A percentile compares a stretch with the other conserved stretches of the same genome.
phyloP scores from a whole-genome alignment of 2,113 vertebrate genomes.

The Gallinago undulata region DNA sequence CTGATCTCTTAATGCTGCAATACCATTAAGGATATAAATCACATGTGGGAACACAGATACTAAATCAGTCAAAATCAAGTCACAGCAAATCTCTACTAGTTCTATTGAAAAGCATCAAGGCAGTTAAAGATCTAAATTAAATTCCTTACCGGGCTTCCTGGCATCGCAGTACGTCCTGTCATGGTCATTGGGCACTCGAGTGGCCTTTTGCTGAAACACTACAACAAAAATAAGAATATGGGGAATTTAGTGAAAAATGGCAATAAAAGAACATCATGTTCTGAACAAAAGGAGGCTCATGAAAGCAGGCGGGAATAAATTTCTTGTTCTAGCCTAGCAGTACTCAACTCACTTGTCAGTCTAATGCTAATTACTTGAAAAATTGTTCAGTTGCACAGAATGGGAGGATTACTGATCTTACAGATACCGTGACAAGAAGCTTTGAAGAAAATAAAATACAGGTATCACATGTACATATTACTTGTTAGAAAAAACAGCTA shows the following conservation, averaged over 20 bases:
- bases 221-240: not conserved
- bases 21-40: not conserved
- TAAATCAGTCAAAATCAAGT: slow-evolving; percentile 20
- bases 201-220: slow-evolving; percentile 87
- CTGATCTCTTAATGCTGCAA: not conserved
- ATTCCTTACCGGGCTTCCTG: slow-evolving; percentile 76
- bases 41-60: not conserved
- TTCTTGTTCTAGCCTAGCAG: not conserved
- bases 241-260: not conserved
- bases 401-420: not conserved
- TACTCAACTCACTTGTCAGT: not conserved
- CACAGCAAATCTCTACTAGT: not conserved
- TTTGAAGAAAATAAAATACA: not conserved
- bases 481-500: not conserved
- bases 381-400: not conserved
- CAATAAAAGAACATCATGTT: not conserved
- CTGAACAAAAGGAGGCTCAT: not conserved
- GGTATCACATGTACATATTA: not conserved
- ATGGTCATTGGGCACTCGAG: slow-evolving; percentile 34
- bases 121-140: not conserved
- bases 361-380: not conserved
- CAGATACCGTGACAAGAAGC: not conserved
- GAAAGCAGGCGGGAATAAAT: not conserved
- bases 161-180: slow-evolving; percentile 66
- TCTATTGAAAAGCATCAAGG: not conserved